Evolutionary conservation across 2,113 vertebrate genomes (phyloP), one percentile per base, ranked within the genome.

Genomic region (Donacobius atricapilla): DNA sequence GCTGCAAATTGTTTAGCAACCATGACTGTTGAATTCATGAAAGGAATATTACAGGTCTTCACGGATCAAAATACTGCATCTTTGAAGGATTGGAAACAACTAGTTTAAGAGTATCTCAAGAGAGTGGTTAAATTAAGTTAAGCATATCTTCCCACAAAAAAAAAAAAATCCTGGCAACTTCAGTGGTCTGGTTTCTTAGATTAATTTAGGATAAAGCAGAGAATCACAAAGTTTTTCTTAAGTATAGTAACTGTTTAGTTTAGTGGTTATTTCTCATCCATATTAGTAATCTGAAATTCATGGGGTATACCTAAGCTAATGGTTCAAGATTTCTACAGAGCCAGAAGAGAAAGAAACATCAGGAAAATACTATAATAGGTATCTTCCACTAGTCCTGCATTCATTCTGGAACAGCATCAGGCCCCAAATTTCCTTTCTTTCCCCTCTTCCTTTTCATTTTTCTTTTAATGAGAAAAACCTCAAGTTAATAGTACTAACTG

Each of bases 61-160:
- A 83, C 35, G 71, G 83, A 93, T 94, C 86, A 92, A 90, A 94
- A 90, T 28, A 51, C 39, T 81, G 90, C 56, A 56, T 47, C 77
- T 90, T 44, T 70, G 76, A 89, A 83, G 47, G 58, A 75, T 4
- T 1, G 0, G 56, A 83, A 94, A 80, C 63, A 95, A 83, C 90
- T 75, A 81, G 66, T 57, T 93, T 66, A 72, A 83, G 35, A 70
- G 47, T 33, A 71, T 70, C 68, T 94, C 80, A 73, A 69, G 76
- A 95, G 83, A 66, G 25, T 28, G 28, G 39, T 83, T 83, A 87
- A 87, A 87, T 89, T 89, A 79, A 93, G 53, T 76, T 77, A 94
- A 70, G 79, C 40, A 35, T 9, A 66, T 70, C 76, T 93, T 88
- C 24, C 39, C 39, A 86, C 44, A 6, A 53, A 30, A 53, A 50